A percentile compares a stretch with the other conserved stretches of the same genome.
Evolutionary conservation across 1,140 invertebrate species (phyloP).

Genomic region (Anastrepha ludens): DNA sequence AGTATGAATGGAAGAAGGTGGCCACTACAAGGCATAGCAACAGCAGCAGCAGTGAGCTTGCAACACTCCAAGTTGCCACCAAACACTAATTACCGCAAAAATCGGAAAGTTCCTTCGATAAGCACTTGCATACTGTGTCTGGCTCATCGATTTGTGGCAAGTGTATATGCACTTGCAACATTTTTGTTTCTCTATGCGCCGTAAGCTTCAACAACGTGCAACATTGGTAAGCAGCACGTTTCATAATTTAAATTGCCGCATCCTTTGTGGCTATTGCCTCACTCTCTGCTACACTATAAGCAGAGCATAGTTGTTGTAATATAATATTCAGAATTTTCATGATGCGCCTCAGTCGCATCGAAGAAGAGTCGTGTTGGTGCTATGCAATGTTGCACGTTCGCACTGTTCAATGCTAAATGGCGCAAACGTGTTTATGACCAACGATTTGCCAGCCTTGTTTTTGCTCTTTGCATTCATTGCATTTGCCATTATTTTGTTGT

Average conservation of each 20-base stretch:
- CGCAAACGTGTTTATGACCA: conserved; percentile 42
- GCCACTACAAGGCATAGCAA: neutral
- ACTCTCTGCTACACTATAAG: neutral
- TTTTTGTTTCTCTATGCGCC: neutral
- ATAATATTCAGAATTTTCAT: neutral
- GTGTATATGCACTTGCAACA: neutral
- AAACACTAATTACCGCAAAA: neutral
- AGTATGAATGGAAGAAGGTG: neutral
- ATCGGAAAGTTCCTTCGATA: neutral
- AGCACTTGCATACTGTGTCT: neutral
- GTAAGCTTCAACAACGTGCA: neutral
- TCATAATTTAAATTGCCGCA: conserved; percentile 20
- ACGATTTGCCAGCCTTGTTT: conserved; percentile 6
- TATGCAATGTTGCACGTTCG: conserved; percentile 38
- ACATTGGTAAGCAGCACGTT: neutral
- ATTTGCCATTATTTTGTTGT: neutral
- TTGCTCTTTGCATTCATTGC: neutral
- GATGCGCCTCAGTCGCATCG: neutral
- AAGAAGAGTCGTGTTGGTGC: neutral
- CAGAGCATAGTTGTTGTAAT: neutral
- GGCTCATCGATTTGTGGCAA: neutral
- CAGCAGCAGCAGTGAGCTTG: neutral
- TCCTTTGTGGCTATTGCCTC: neutral
- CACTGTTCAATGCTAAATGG: neutral
- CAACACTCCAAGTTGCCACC: neutral